Conservation (phyloP, 2,113 vertebrate species). For the Probosciger aterrimus region DNA sequence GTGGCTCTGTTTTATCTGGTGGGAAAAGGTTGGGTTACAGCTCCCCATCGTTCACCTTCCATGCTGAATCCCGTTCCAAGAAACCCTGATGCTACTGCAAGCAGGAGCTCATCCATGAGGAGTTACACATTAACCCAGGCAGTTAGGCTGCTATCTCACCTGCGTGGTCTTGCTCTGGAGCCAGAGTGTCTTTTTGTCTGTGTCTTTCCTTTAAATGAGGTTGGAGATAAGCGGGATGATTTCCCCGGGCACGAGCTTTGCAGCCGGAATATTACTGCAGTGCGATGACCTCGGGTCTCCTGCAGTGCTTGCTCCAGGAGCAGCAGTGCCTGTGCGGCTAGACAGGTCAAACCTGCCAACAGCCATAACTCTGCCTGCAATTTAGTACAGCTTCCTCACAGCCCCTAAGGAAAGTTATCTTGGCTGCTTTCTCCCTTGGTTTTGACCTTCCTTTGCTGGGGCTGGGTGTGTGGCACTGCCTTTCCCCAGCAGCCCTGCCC, state of each 20-base stretch:
- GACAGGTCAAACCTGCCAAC: neutral
- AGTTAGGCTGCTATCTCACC: neutral
- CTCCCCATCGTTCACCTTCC: rapidly evolving
- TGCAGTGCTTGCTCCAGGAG: neutral
- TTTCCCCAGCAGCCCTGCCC: neutral
- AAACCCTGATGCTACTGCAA: rapidly evolving
- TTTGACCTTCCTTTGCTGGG: neutral
- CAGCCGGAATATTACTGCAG: neutral
- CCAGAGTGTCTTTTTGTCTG: neutral
- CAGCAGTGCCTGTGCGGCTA: rapidly evolving
- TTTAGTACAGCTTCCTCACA: neutral
- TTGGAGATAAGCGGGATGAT: neutral
- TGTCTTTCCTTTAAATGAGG: neutral
- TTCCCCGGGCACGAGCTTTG: rapidly evolving
- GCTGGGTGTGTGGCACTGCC: neutral
- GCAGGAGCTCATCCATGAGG: neutral
- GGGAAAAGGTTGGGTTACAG: rapidly evolving
- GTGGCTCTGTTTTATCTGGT: neutral
- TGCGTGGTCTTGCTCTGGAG: neutral
- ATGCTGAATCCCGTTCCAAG: rapidly evolving
- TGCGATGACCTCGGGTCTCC: rapidly evolving
- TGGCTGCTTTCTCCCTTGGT: rapidly evolving
- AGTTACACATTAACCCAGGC: constrained; percentile 19
- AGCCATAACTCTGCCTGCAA: neutral
- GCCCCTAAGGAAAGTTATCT: neutral